Evolutionary conservation across 2,113 vertebrate species (phyloP), one percentile per base, ranked within the genome.

Genomic region (Mesembrinibis cayennensis): DNA sequence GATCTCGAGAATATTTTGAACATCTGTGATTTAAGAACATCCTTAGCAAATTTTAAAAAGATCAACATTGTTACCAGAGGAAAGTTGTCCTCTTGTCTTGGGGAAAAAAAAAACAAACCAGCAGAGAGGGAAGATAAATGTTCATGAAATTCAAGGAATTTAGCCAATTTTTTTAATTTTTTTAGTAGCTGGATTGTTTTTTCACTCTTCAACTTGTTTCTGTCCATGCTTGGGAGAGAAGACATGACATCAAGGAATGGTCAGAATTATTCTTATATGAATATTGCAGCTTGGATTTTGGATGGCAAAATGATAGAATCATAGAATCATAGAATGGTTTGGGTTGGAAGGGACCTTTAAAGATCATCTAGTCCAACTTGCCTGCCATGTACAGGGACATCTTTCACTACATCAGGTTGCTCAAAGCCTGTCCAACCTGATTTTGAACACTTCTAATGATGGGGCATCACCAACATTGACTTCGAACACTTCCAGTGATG

Each of bases 381-480:
- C 2, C 29, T 62, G 32, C 42, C 4, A 17, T 10, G 10, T 27
- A 20, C 16, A 42, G 26, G 26, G 7, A 27, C 7, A 55, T 23
- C 32, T 96, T 79, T 40, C 16, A 44, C 36, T 44, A 32, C 4
- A 10, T 42, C 29, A 34, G 5, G 7, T 65, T 47, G 9, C 13
- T 79, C 14, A 70, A 82, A 89, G 23, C 8, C 6, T 1, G 3
- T 58, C 30, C 47, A 50, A 12, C 13, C 14, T 25, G 4, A 34
- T 3, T 18, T 55, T 49, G 50, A 70, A 55, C 42, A 29, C 11
- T 74, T 70, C 19, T n/a, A 38, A 45, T 29, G 16, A 10, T 53
- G 6, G n/a, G 1, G 1, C 38, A 58, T 27, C 45, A 52, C 7
- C 62, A 36, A 47, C 5, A 10, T 0, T 29, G 26, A 32, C 6